Conservation (phyloP, 2,113 vertebrate genomes). For the Neogobius melanostomus region DNA sequence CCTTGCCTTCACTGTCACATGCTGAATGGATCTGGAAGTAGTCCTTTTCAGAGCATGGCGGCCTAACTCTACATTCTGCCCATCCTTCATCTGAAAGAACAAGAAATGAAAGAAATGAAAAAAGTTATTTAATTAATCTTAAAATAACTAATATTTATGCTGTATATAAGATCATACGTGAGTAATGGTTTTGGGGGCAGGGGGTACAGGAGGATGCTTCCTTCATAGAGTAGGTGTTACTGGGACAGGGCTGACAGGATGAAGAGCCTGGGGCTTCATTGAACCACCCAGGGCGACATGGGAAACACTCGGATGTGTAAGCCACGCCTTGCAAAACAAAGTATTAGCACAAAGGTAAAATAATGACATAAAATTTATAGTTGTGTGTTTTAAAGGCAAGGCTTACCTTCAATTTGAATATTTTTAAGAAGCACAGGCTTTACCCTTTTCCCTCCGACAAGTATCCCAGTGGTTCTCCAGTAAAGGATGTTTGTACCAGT, state of each 20-base stretch:
- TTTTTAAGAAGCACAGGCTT: slow-evolving; percentile 94
- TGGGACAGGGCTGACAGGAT: slow-evolving; percentile 85
- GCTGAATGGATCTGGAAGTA: slow-evolving; percentile 93
- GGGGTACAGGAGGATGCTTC: slow-evolving; percentile 84
- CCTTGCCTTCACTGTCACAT: slow-evolving; percentile 91
- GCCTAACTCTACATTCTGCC: slow-evolving; percentile 80
- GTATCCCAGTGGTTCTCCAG: slow-evolving; percentile 96
- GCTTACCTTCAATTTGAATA: slow-evolving; percentile 90
- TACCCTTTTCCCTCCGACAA: slow-evolving; percentile 88
- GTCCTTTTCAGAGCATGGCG: slow-evolving; percentile 87
- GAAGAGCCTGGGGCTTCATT: slow-evolving; percentile 84
- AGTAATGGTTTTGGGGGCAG: slow-evolving; percentile 85
- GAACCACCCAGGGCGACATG: slow-evolving; percentile 91
- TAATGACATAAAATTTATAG: not conserved
- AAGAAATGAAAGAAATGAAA: not conserved
- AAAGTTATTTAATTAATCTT: not conserved
- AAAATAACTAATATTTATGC: not conserved
- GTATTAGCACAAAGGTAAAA: not conserved
- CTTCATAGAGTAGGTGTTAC: slow-evolving; percentile 88
- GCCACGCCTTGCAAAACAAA: slow-evolving; percentile 83
- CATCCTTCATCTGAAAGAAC: slow-evolving; percentile 85
- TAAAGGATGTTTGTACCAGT: slow-evolving; percentile 95
- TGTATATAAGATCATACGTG: slow-evolving; percentile 73
- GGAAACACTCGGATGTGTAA: slow-evolving; percentile 95
- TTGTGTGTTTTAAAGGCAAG: not conserved